Evolutionary conservation across 2,797 vertebrate species (phyloP), one percentile per base, ranked within the genome.

Genomic region (Alectoris magna): DNA sequence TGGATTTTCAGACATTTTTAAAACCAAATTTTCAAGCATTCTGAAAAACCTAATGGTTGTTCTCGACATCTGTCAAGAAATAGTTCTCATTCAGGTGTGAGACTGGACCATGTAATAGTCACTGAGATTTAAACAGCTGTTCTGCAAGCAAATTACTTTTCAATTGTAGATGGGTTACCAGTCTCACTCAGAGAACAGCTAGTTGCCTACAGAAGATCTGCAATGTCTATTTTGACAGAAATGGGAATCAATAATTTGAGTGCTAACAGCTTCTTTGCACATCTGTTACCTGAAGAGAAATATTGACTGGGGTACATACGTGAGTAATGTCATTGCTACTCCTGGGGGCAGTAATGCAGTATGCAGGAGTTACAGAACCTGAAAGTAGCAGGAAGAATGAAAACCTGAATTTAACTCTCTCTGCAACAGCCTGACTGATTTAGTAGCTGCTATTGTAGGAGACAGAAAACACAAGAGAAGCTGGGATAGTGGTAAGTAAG

Each of bases 271-370:
- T 9, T 34, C 31, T 66, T 48, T 70, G 11, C 4, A 14, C 6
- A 10, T 48, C 23, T 39, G 5, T 81, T 62, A 77, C 41, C 17
- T 23, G 13, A 10, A 26, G 21, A 68, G n/a, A 43, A 34, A 72
- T 58, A 9, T 36, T 3, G 0, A 9, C 8, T 22, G 53, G 46
- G 6, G 22, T n/a, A 51, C 21, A 60, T 14, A n/a, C 26, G 17
- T 26, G 17, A 10, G 14, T 60, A 13, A 27, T 1, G 6, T 12
- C 24, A 23, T 29, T 69, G 18, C n/a, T 69, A 6, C 14, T 53
- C 36, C n/a, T 7, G 11, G n/a, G 9, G 22, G 16, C 24, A 58
- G 43, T 67, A 23, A 34, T 29, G 29, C 8, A 12, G 19, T 31
- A 38, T 44, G 22, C 10, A 43, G 26, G 13, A 38, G 53, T 26